Evolutionary conservation across 2,888 invertebrate genomes (phyloP), one percentile per base, ranked within the genome.

Genomic region (Drosophila neoperkinsi): DNA sequence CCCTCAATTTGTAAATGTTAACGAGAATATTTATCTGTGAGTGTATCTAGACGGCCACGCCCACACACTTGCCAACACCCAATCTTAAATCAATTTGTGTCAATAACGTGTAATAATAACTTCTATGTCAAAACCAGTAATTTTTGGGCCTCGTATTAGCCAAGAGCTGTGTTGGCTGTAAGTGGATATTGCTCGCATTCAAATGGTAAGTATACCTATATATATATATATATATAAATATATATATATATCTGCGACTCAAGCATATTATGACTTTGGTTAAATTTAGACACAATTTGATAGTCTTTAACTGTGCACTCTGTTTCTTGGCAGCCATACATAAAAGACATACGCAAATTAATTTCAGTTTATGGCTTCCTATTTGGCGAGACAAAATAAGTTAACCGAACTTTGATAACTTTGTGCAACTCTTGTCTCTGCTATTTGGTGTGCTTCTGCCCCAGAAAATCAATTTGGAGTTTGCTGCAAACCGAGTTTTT

Each of bases 81-180:
- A 36, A 36, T 25, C n/a, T 25, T 21, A 56, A 67, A 56, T 68
- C 57, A 34, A 56, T 68, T 38, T 41, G 30, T n/a, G 67, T 68
- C 68, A 68, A 68, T 68, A 68, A 68, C 43, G 56, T 41, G 50
- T 41, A 69, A 68, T 68, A 41, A 69, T 56, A 56, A 43, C 28
- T 69, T 43, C 21, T 31, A 56, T 38, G 34, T 13, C 30, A 34
- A 51, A 43, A 38, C 49, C 69, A 55, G 21, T 38, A 36, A 67
- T 55, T 56, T 56, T 28, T 13, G 28, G 49, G 28, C 10, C 46
- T 36, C n/a, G 25, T 13, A 41, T 43, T 41, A 56, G 31, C 38
- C 56, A 55, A 33, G 28, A 30, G n/a, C 36, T 51, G 36, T 60
- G 36, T 38, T 38, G 59, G 16, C 51, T 31, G 57, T 38, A 41